Conservation (phyloP, 2,113 vertebrate species). For the Uria aalge region DNA sequence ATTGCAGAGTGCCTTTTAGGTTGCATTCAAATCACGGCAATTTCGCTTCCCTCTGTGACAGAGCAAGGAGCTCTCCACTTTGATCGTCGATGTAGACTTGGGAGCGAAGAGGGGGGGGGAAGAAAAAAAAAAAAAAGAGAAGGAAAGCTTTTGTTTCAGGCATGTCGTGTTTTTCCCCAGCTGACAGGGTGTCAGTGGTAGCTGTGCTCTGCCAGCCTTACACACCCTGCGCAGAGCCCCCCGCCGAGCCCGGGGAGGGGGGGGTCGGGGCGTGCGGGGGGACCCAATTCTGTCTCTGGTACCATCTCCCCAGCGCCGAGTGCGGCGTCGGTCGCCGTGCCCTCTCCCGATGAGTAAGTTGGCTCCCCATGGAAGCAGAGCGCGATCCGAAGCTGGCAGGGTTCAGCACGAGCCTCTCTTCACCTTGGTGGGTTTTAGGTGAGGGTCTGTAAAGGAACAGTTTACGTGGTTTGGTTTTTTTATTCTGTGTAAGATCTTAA, state of each 20-base stretch:
- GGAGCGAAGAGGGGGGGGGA: background rate
- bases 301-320: rapidly evolving
- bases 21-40: background rate
- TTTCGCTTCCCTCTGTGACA: constrained; percentile 17
- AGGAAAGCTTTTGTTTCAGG: background rate
- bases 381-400: background rate
- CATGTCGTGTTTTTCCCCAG: background rate
- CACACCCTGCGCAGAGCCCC: background rate
- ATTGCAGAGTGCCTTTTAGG: constrained; percentile 16
- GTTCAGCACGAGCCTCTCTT: background rate
- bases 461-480: background rate
- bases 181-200: background rate
- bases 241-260: background rate
- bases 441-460: background rate
- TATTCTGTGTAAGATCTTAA: background rate
- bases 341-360: background rate
- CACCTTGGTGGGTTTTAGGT: background rate
- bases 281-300: background rate
- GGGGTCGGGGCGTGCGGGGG: background rate
- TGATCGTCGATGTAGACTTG: background rate
- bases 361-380: background rate
- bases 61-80: background rate
- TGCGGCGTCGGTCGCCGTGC: rapidly evolving
- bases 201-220: background rate
- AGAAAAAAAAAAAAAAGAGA: background rate